Evolutionary conservation across 2,113 vertebrate genomes (phyloP).

Genomic region (Brachyhypopomus occidentalis): DNA sequence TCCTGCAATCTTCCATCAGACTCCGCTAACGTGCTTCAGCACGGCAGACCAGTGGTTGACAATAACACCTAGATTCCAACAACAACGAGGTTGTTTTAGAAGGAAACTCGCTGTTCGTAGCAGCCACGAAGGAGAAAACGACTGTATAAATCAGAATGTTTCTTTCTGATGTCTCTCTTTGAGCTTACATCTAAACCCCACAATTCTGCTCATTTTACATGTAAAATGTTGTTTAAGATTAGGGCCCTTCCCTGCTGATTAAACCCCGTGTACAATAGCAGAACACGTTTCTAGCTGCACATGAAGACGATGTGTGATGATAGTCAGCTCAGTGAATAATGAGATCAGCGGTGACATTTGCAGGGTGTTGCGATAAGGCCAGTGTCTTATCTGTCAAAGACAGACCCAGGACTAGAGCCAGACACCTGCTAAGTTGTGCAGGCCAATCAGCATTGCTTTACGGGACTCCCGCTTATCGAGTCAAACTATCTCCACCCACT

Average conservation of each 20-base stretch:
- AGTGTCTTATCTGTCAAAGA: conserved; percentile 45
- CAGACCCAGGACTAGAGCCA: conserved; percentile 36
- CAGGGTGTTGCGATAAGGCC: conserved; percentile 27
- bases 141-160: neutral
- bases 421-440: conserved; percentile 37
- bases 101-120: neutral
- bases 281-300: neutral
- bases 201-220: neutral
- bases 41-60: no score
- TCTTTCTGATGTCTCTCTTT: neutral
- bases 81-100: no score
- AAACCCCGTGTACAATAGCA: neutral
- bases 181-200: neutral
- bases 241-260: neutral
- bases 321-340: conserved; percentile 33
- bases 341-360: conserved; percentile 52
- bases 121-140: neutral
- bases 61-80: no score
- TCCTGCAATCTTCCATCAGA: no score
- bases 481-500: conserved; percentile 5
- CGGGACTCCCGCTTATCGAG: neutral
- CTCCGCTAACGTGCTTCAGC: no score
- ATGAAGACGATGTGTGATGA: conserved; percentile 24
- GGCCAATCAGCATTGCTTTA: conserved; percentile 36
- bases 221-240: conserved; percentile 30